Conservation (phyloP, 2,113 vertebrate genomes). For the Eudyptes chrysolophus region DNA sequence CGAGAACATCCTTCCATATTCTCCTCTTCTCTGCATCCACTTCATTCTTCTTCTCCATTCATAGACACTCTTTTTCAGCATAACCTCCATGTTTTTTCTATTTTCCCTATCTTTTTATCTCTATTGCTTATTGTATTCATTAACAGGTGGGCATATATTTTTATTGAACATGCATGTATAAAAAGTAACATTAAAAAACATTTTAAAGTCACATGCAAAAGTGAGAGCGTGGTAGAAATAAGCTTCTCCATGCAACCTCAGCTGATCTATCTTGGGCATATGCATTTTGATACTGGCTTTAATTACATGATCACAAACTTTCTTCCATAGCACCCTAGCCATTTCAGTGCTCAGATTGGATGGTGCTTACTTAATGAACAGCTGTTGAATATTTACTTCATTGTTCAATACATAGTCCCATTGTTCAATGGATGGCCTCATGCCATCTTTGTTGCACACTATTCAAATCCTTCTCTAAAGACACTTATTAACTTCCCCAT, state of each 20-base stretch:
- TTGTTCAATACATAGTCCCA: conserved; percentile 20
- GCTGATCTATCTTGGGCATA: not conserved
- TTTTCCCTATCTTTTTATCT: not conserved
- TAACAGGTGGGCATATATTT: not conserved
- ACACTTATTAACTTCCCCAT: not conserved
- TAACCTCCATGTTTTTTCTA: not conserved
- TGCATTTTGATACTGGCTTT: not conserved
- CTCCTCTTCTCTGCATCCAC: not conserved
- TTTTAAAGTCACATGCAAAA: not conserved
- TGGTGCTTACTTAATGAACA: conserved; percentile 38
- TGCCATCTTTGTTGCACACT: conserved; percentile 53
- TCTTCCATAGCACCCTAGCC: not conserved
- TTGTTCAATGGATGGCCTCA: conserved; percentile 43
- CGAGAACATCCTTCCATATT: not conserved
- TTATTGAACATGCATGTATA: not conserved
- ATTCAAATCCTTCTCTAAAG: conserved; percentile 1
- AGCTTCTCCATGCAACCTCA: not conserved
- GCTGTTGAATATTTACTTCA: conserved; percentile 57
- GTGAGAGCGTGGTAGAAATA: not conserved
- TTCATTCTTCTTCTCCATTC: not conserved
- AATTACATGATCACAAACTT: not conserved
- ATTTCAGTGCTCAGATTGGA: not conserved
- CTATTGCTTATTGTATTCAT: not conserved
- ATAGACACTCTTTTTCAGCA: not conserved
- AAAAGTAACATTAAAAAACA: not conserved